phyloP scores from a whole-genome alignment of 2,113 vertebrate genomes.

The Dinomys branickii region DNA sequence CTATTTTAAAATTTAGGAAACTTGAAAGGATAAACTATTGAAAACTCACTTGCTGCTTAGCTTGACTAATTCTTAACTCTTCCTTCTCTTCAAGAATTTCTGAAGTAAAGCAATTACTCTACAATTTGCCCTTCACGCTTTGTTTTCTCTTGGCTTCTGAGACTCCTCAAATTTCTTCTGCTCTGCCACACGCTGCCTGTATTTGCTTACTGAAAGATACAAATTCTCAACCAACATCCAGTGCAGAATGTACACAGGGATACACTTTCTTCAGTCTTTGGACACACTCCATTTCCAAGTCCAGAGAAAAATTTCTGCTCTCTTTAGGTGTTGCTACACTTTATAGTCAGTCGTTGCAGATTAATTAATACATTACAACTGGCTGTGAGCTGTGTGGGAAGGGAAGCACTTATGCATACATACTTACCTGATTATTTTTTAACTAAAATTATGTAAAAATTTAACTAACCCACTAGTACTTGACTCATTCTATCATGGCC shows the following conservation, averaged over 20 bases:
- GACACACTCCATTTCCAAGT: not conserved
- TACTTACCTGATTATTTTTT: not conserved
- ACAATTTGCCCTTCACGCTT: constrained; percentile 50
- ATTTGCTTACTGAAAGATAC: constrained; percentile 26
- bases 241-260: not conserved
- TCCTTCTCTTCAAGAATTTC: constrained; percentile 1
- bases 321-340: not conserved
- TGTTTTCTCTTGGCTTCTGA: constrained; percentile 49
- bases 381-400: not conserved
- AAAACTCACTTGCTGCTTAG: not conserved
- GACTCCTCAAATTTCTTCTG: not conserved
- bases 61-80: constrained; percentile 39
- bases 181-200: not conserved
- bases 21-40: not conserved
- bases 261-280: not conserved
- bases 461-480: not conserved
- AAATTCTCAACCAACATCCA: not conserved
- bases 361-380: not conserved
- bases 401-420: not conserved
- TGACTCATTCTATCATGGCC: not conserved
- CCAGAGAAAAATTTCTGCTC: not conserved
- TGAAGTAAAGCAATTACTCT: not conserved
- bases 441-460: not conserved
- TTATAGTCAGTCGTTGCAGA: not conserved
- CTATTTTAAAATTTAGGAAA: not conserved